Evolutionary conservation across 2,797 vertebrate species (phyloP).

Genomic region (Vespertilio murinus): DNA sequence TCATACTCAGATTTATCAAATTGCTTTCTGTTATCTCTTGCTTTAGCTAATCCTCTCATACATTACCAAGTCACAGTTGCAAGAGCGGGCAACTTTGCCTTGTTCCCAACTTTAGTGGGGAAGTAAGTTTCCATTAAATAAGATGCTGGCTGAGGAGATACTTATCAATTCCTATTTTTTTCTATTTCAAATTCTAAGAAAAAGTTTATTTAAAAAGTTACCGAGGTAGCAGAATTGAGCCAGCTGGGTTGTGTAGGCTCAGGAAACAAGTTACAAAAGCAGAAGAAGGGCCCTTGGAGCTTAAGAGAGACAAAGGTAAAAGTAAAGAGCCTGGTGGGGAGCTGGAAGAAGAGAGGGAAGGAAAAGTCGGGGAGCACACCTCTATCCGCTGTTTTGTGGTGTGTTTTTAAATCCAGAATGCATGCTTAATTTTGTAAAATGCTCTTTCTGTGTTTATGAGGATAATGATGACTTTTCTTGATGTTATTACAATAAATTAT

Average conservation of each 20-base stretch:
- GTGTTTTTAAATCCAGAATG: not conserved
- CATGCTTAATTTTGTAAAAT: not conserved
- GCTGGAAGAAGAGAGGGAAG: not conserved
- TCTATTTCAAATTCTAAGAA: not conserved
- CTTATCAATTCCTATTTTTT: no score
- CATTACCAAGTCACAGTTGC: no score
- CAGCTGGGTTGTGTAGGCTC: not conserved
- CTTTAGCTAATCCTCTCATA: no score
- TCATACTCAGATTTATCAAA: no score
- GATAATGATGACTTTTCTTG: not conserved
- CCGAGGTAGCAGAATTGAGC: not conserved
- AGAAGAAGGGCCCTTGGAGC: not conserved
- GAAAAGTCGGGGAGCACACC: not conserved
- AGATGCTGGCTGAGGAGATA: no score
- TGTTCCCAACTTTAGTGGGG: no score
- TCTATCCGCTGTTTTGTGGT: no score
- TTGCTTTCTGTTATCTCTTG: no score
- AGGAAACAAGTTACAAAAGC: not conserved
- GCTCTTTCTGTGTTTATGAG: not conserved
- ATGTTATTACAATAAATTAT: not conserved
- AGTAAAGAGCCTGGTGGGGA: not conserved
- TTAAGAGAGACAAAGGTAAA: not conserved
- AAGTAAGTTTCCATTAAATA: no score
- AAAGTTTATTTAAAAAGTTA: not conserved
- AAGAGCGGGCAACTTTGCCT: no score